A percentile compares a stretch with the other conserved stretches of the same genome.
Evolutionary conservation across 1,140 invertebrate genomes (phyloP).

Genomic region (Caenorhabditis latens): DNA sequence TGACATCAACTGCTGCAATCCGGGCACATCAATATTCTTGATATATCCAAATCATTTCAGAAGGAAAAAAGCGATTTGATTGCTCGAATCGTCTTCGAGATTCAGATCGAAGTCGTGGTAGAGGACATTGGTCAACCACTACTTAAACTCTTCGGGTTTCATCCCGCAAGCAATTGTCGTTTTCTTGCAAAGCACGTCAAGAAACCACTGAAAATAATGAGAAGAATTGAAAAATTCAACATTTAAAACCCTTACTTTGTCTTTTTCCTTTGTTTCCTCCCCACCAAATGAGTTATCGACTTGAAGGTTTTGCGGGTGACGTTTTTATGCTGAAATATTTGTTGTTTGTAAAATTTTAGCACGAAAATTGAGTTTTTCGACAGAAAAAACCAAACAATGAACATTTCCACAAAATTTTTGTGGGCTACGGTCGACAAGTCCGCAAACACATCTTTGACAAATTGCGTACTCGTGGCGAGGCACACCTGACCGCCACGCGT

Average conservation of each 20-base stretch:
- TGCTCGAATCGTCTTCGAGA: conserved; percentile 57
- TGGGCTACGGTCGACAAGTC: neutral
- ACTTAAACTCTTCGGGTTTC: conserved; percentile 55
- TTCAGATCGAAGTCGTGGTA: conserved; percentile 65
- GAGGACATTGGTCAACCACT: conserved; percentile 54
- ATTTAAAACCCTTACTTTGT: conserved; percentile 46
- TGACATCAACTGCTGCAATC: conserved; percentile 38
- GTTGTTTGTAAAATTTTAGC: too few relatives aligned
- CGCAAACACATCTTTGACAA: conserved; percentile 5
- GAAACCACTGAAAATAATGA: conserved; percentile 57
- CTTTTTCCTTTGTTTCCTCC: conserved; percentile 45
- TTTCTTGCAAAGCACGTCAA: conserved; percentile 53
- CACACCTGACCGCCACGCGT: neutral
- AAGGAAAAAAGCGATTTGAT: conserved; percentile 48
- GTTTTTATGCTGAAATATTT: conserved; percentile 2
- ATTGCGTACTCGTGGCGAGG: neutral
- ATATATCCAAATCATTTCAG: conserved; percentile 57
- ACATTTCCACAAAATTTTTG: neutral
- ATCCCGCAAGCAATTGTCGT: conserved; percentile 37
- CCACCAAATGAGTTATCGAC: conserved; percentile 42
- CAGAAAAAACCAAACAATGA: neutral
- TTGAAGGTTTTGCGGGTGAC: neutral
- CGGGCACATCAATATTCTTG: conserved; percentile 41
- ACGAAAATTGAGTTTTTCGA: neutral
- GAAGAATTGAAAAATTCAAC: neutral